A percentile compares a stretch with the other conserved stretches of the same genome.
phyloP scores from a whole-genome alignment of 2,888 invertebrate genomes.

The Zaprionus bogoriensis region DNA sequence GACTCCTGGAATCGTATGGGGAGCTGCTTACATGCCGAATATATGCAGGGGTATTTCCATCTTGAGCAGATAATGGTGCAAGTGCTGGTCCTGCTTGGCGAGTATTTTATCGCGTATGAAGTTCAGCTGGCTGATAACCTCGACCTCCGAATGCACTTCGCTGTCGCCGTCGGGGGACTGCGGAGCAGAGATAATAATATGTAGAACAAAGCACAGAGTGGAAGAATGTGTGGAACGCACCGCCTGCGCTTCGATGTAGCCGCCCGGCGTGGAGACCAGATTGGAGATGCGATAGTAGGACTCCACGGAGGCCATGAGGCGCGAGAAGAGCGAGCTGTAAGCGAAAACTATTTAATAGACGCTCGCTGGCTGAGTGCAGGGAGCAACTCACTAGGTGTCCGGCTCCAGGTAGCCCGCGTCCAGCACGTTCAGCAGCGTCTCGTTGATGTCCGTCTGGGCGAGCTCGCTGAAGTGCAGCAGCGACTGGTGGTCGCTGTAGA shows the following conservation, averaged over 20 bases:
- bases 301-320: slow-evolving; percentile 86
- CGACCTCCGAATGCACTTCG: slow-evolving; percentile 82
- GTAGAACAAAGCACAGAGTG: not conserved
- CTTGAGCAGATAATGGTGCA: slow-evolving; percentile 87
- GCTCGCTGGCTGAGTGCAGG: not conserved
- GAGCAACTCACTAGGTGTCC: slow-evolving; percentile 89
- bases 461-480: slow-evolving; percentile 86
- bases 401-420: slow-evolving; percentile 89
- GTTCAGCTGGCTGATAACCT: slow-evolving; percentile 86
- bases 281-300: slow-evolving; percentile 86
- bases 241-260: slow-evolving; percentile 23
- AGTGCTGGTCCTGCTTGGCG: slow-evolving; percentile 85
- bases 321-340: slow-evolving; percentile 86
- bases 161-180: slow-evolving; percentile 37
- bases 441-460: slow-evolving; percentile 79
- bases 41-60: slow-evolving; percentile 92
- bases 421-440: slow-evolving; percentile 86
- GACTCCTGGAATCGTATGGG: not conserved
- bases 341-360: not conserved
- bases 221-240: not conserved
- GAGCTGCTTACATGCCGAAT: slow-evolving; percentile 90
- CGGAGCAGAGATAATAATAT: not conserved
- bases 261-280: slow-evolving; percentile 78
- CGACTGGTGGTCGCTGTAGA: slow-evolving; percentile 89
- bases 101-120: slow-evolving; percentile 86